Percentiles rank a stretch among this genome's conserved stretches.
These are phyloP conservation scores for Bolinopsis microptera DNA, from an alignment of 37 sponge, comb jelly and placozoan species.

Conservation along the genomic window DNA sequence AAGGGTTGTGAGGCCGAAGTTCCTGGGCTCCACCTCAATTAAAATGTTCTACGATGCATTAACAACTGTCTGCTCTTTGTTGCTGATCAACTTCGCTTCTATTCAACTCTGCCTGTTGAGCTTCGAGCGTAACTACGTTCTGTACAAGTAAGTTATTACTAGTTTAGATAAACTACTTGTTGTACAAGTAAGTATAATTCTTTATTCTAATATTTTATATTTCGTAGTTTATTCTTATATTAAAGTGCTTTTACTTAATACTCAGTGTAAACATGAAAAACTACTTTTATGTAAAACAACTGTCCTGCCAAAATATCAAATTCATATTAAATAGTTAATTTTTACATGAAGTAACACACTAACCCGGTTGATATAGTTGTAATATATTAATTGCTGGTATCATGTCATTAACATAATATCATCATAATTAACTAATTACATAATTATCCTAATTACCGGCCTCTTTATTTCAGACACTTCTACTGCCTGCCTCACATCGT, in stretches of 20 bases:
- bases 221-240: background rate
- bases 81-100: conserved; percentile 67
- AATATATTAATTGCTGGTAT: too few species aligned
- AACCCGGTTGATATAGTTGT: too few species aligned
- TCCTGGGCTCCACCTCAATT: conserved; percentile 66
- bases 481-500: conserved; percentile 61
- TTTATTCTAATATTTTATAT: background rate
- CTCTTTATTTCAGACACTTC: conserved; percentile 47
- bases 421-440: too few species aligned
- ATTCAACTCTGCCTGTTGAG: conserved; percentile 44
- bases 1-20: conserved; percentile 68
- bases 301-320: too few species aligned
- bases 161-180: background rate
- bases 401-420: too few species aligned
- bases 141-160: conserved; percentile 6
- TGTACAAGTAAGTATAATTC: background rate
- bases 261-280: too few species aligned
- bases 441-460: too few species aligned
- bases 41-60: conserved; percentile 74
- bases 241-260: too few species aligned
- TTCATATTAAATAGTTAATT: too few species aligned
- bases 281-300: too few species aligned
- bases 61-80: conserved; percentile 67
- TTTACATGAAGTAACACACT: too few species aligned
- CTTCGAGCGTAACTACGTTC: background rate